Base-by-base conservation (phyloP, 2,113 vertebrate species). In the Oostethus manadensis region DNA sequence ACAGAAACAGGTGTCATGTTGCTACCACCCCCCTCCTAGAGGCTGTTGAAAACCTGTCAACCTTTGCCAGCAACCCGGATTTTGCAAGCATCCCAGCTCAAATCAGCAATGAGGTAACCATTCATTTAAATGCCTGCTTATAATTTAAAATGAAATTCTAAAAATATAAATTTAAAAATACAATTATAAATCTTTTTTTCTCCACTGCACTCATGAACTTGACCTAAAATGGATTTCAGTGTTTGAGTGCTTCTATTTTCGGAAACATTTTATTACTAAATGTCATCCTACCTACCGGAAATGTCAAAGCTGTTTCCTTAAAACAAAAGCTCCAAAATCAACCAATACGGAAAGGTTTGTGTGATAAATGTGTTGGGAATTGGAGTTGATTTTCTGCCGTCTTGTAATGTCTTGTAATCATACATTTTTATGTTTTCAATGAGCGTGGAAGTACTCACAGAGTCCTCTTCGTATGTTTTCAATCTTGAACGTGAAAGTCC, bases 61-160 rank as follows among this genome's bases (percentile, higher is more conserved):
- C 96, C 0, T 99, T 99, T 55, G 94, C 97, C 33, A 98, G 92
- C 29, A 99, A 99, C 82, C 96, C 97, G 0, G 97, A 99, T 68
- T 99, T 99, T 80, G 96, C 94, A 56, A 99, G 96, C 74, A 89
- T 99, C 67, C 95, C 97, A 0, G 96, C 97, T 16, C 94, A 97
- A 85, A 98, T 99, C 82, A 98, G 97, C 81, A 83, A 90, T 0
- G 95, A 99, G 94, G 97, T 99, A 84, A 64, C 57, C 18, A 22
- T 61, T 42, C 10, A 22, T 47, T 65, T 58, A 48, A 1, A 60
- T 47, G 35, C 50, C 55, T 56, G 2, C 49, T 64, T 66, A 47
- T 13, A 66, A 45, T n/a, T 17, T 22, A 6, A 4, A 56, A 21
- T 15, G 1, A 57, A 4, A 64, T 51, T 51, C n/a, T n/a, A n/a